Evolutionary conservation across 2,888 invertebrate genomes (phyloP), one percentile per base, ranked within the genome.

Genomic region (Aphidoletes aphidimyza): DNA sequence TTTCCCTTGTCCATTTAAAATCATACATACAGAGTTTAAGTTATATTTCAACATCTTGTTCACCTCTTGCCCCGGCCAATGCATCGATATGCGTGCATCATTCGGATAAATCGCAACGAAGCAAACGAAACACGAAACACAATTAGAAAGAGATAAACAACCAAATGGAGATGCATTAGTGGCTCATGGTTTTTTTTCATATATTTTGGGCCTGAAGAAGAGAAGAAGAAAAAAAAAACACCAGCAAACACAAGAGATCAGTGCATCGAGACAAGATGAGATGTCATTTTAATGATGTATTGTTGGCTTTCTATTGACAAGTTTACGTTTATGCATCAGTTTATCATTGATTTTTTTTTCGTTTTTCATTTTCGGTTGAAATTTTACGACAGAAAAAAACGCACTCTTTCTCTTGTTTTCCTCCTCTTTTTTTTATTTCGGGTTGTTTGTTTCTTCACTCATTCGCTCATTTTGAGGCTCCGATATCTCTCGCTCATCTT

Each of bases 201-300:
- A 1, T 37, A 5, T 81, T 19, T 30, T 69, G 69, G 69, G 30
- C 34, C 69, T n/a, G n/a, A n/a, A n/a, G n/a, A n/a, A n/a, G n/a
- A n/a, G n/a, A n/a, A n/a, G n/a, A n/a, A n/a, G n/a, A n/a, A n/a
- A n/a, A n/a, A n/a, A n/a, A n/a, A n/a, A n/a, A n/a, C n/a, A n/a
- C n/a, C n/a, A n/a, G n/a, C n/a, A n/a, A 69, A 30, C 69, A 34
- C 69, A 6, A 69, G 69, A 69, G 36, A 81, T 83, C 42, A 42
- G 42, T 39, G 26, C 17, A 6, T n/a, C n/a, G n/a, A n/a, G n/a
- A n/a, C n/a, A 45, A 83, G 83, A 83, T 83, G 83, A 83, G 83
- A 83, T 83, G 83, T 83, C 83, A 83, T 83, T 83, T 83, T 83
- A 83, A 83, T 83, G 83, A 83, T 83, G 83, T 83, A 83, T 83